Evolutionary conservation across 2,113 vertebrate species (phyloP).

Genomic region (Pseudorectes ferrugineus): DNA sequence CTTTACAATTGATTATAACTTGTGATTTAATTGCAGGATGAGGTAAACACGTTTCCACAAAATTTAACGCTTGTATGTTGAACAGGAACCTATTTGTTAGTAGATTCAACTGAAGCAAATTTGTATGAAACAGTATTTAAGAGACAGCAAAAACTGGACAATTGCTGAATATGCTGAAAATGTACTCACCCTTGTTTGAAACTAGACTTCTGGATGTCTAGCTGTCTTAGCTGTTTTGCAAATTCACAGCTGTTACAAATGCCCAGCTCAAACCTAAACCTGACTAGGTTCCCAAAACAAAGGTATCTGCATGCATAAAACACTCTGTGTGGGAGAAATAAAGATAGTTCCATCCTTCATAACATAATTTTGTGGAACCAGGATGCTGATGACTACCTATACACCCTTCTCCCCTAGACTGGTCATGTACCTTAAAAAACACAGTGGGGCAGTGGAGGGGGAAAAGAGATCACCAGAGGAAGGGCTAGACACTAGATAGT

Average conservation of each 20-base stretch:
- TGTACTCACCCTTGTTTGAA: not conserved
- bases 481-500: not conserved
- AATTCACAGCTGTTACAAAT: not conserved
- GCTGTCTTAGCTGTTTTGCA: not conserved
- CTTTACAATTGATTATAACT: not conserved
- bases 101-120: not conserved
- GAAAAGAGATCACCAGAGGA: not conserved
- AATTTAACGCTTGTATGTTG: not conserved
- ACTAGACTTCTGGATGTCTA: not conserved
- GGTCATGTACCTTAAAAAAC: not conserved
- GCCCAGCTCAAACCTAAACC: not conserved
- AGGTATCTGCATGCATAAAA: not conserved
- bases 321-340: not conserved
- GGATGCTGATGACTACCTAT: not conserved
- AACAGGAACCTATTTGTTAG: not conserved
- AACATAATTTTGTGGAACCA: not conserved
- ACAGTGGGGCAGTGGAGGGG: fast-evolving
- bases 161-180: not conserved
- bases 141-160: not conserved
- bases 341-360: not conserved
- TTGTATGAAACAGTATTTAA: not conserved
- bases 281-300: not conserved
- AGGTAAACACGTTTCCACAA: not conserved
- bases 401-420: not conserved
- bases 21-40: not conserved